These are phyloP conservation scores for Heliopora coerulea DNA, from an alignment of 92 coral and sea anemone species.

Conservation along the genomic window DNA sequence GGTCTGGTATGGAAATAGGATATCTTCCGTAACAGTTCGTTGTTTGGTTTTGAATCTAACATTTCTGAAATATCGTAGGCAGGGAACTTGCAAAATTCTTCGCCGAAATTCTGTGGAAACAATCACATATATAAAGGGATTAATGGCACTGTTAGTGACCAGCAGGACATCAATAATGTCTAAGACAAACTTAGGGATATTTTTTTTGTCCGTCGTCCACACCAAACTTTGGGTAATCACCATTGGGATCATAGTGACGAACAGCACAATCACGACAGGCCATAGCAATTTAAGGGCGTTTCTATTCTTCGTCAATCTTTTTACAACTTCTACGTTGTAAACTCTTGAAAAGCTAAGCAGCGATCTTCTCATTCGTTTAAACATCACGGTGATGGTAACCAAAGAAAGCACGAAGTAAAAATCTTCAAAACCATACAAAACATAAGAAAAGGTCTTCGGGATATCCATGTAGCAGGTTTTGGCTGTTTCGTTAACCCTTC, in stretches of 20 bases:
- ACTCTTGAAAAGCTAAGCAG: constrained; percentile 26
- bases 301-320: constrained; percentile 19
- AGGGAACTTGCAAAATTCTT: constrained; percentile 14
- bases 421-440: constrained; percentile 33
- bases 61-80: not conserved
- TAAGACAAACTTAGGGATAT: not conserved
- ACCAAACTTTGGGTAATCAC: constrained; percentile 16
- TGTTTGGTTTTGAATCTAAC: not conserved
- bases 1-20: not conserved
- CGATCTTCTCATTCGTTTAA: constrained; percentile 19
- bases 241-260: constrained; percentile 11
- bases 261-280: constrained; percentile 26
- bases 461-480: constrained; percentile 6
- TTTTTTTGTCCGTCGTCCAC: not conserved
- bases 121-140: constrained; percentile 30
- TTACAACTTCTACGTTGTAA: constrained; percentile 7
- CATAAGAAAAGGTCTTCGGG: not conserved
- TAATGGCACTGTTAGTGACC: constrained; percentile 32
- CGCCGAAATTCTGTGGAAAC: constrained; percentile 28
- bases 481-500: constrained; percentile 17
- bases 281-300: constrained; percentile 34
- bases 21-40: not conserved
- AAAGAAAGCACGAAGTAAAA: constrained; percentile 13
- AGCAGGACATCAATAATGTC: constrained; percentile 29
- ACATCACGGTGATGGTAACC: constrained; percentile 17